Percentiles rank a stretch among this genome's conserved stretches.
Evolutionary conservation across 2,888 invertebrate species (phyloP).

Genomic region (Drosophila kanekoi): DNA sequence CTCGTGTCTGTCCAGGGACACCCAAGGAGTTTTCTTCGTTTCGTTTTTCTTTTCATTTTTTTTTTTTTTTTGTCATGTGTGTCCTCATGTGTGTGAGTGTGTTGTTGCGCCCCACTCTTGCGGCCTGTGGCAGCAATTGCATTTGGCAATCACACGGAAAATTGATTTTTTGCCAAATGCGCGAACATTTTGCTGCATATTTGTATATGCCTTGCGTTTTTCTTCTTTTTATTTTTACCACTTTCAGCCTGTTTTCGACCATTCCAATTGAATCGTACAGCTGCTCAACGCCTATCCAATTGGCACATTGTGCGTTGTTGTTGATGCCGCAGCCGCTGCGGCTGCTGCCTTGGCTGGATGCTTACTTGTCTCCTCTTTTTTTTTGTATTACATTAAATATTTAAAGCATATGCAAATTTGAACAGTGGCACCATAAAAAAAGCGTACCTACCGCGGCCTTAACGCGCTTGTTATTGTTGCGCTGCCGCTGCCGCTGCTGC

Average conservation of each 20-base stretch:
- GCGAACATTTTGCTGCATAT: constrained; percentile 51
- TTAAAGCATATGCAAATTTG: constrained; percentile 81
- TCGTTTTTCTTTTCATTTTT: constrained; percentile 9
- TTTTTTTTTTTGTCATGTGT: constrained; percentile 30
- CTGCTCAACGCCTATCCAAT: constrained; percentile 56
- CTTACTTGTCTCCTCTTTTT: constrained; percentile 66
- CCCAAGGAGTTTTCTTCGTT: constrained; percentile 28
- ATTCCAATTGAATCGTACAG: constrained; percentile 59
- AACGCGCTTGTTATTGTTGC: constrained; percentile 56
- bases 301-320: constrained; percentile 58
- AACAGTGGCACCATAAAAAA: constrained; percentile 72
- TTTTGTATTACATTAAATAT: constrained; percentile 78
- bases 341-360: constrained; percentile 29
- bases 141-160: constrained; percentile 71
- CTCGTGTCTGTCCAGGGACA: constrained; percentile 36
- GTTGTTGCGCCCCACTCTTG: constrained; percentile 48
- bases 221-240: constrained; percentile 25
- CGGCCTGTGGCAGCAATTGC: constrained; percentile 51
- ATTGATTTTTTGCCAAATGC: constrained; percentile 78
- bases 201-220: constrained; percentile 30
- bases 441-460: constrained; percentile 57
- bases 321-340: constrained; percentile 27
- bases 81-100: constrained; percentile 17
- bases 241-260: constrained; percentile 39
- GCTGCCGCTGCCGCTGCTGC: constrained; percentile 29